A percentile compares a stretch with the other conserved stretches of the same genome.
phyloP scores from a whole-genome alignment of 35 echinoderm and acorn worm species.

The Apostichopus californicus region DNA sequence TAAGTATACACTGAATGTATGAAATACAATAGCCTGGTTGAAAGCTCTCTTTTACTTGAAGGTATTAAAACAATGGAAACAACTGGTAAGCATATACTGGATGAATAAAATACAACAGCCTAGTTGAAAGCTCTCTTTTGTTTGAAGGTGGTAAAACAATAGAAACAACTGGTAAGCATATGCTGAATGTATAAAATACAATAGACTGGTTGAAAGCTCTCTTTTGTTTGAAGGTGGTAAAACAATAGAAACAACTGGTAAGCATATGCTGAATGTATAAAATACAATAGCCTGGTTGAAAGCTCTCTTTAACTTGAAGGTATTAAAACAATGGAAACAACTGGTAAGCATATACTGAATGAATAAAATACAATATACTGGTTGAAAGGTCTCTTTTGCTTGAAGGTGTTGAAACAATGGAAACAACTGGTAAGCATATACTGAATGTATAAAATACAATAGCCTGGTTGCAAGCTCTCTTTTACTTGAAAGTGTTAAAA shows the following conservation, averaged over 20 bases:
- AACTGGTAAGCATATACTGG: constrained; percentile 65
- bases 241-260: constrained; percentile 98
- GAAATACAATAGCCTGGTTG: too few species aligned
- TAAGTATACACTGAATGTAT: constrained; percentile 5
- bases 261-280: not conserved
- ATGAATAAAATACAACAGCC: not conserved
- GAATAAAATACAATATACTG: too few species aligned
- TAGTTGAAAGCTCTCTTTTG: too few species aligned
- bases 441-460: not conserved
- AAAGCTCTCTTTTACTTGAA: constrained; percentile 1
- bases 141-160: constrained; percentile 83
- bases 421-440: constrained; percentile 80
- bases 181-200: not conserved
- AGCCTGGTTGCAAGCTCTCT: too few species aligned
- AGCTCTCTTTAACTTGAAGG: constrained; percentile 27
- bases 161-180: constrained; percentile 90
- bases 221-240: constrained; percentile 63
- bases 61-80: constrained; percentile 93
- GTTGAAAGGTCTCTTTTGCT: too few species aligned
- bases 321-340: constrained; percentile 92
- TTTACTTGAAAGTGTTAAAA: constrained; percentile 68
- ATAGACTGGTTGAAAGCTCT: too few species aligned
- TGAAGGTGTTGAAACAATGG: constrained; percentile 92
- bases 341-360: constrained; percentile 52
- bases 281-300: too few species aligned